Evolutionary conservation across 2,113 vertebrate species (phyloP).

Genomic region (Bungarus multicinctus): DNA sequence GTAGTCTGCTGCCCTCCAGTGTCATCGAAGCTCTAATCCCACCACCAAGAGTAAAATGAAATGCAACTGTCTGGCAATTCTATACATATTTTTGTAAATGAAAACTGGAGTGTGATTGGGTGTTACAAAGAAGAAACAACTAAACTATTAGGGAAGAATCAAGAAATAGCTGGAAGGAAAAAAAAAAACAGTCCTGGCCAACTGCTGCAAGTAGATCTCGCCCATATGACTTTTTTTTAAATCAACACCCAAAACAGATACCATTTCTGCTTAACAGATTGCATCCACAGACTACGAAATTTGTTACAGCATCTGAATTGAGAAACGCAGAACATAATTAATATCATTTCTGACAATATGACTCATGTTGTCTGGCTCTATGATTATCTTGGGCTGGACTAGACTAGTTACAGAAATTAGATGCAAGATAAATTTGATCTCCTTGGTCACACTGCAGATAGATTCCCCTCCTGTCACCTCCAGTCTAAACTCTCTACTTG

Average conservation of each 20-base stretch:
- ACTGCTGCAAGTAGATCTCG: neutral
- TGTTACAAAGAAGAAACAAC: neutral
- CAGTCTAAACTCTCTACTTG: neutral
- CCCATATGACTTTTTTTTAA: neutral
- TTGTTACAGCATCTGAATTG: slow-evolving; percentile 8
- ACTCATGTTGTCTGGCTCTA: neutral
- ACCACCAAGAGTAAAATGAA: neutral
- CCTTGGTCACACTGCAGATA: neutral
- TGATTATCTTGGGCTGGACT: neutral
- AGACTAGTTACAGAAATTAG: neutral
- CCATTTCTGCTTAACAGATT: neutral
- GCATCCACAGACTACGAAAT: neutral
- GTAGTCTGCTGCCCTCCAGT: neutral
- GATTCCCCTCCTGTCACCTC: neutral
- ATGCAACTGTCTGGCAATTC: neutral
- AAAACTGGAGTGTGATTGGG: neutral
- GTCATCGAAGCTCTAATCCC: neutral
- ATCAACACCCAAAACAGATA: neutral
- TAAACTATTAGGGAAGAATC: neutral
- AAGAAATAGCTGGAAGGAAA: neutral
- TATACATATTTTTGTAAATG: neutral
- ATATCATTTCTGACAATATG: slow-evolving; percentile 1
- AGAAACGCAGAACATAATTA: neutral
- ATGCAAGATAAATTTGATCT: neutral
- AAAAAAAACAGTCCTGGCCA: neutral